Evolutionary conservation across 2,113 vertebrate genomes (phyloP), one percentile per base, ranked within the genome.

Genomic region (Mormoops blainvillei): DNA sequence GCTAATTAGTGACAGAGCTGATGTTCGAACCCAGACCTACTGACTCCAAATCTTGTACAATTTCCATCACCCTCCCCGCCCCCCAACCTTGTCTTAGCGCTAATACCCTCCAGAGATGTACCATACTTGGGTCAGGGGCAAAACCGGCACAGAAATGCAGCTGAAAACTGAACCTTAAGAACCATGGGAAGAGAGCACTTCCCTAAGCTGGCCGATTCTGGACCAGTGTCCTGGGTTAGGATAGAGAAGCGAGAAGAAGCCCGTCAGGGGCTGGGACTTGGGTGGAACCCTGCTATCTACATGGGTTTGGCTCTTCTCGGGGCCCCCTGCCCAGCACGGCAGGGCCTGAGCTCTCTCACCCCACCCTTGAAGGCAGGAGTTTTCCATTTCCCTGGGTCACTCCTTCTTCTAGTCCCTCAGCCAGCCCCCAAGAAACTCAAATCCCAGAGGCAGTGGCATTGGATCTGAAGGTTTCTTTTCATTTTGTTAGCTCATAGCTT

Each of bases 331-430:
- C 45, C 28, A 54, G 91, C 96, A 1, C 91, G 7, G 96, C 83
- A 45, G 93, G 87, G 63, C 31, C 38, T 78, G 78, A 90, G 93
- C 97, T 93, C 91, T 87, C 71, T 94, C 87, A 73, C 94, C 73
- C 86, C 38, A 18, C 87, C 93, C 96, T 93, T 31, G 90, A 61
- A 74, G 94, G 94, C 96, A 89, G 81, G 81, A 96, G n/a, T 50
- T 97, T 89, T 41, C 18, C 28, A 61, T 96, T 87, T 97, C 94
- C 93, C 87, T 92, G 82, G 92, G 92, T 87, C 36, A 80, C 96
- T 68, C 87, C 63, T 33, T 63, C 58, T 31, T 74, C 67, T 45
- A 31, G 43, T 85, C 91, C 95, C 78, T 84, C 2, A 0, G n/a
- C 54, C 18, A 93, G 71, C 52, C 92, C 97, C 67, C 54, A 26